Base-by-base conservation (phyloP, 2,797 vertebrate genomes). In the Phalloptychus januarius region DNA sequence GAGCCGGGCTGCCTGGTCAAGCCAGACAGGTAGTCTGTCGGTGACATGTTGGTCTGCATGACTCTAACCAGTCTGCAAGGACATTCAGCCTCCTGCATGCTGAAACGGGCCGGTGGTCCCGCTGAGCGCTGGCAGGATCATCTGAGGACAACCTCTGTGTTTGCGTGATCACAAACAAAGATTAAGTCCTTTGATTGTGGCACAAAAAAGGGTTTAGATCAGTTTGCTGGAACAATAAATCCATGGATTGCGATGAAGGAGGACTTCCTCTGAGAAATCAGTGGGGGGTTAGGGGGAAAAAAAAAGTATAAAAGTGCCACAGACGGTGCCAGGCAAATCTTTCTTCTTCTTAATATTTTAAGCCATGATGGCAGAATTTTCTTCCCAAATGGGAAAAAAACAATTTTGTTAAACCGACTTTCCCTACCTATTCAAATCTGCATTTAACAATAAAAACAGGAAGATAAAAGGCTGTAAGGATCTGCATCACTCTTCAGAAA, bases 161-260 rank as follows among this genome's bases (percentile, higher is more conserved):
- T 85, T 86, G 82, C 58, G n/a, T 33, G 72, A 91, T 89, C 63
- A 38, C 38, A 80, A 86, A 82, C 70, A 54, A 72, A 84, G 85
- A 91, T 91, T 83, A 79, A 40, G 40, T 56, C 6, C 74, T 72
- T 76, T 72, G n/a, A 80, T 1, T 4, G 36, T 76, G 54, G 36
- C 61, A 69, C 70, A 77, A 79, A 50, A 76, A 86, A 79, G 71
- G 67, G 78, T 48, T 50, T 52, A 56, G 56, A 42, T 69, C 65
- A 76, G 84, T 90, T 75, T 79, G 54, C 67, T 78, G 58, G 23
- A 87, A 92, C 75, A 85, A 89, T 65, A 83, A 85, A 85, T 67
- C 42, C 0, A 4, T 71, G 54, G 25, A 73, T 52, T 63, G 75
- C 18, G 2, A 73, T 61, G 45, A 78, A 86, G 87, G 79, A 91